Base-by-base conservation (phyloP, 2,113 vertebrate genomes). In the Cochlearius cochlearius region DNA sequence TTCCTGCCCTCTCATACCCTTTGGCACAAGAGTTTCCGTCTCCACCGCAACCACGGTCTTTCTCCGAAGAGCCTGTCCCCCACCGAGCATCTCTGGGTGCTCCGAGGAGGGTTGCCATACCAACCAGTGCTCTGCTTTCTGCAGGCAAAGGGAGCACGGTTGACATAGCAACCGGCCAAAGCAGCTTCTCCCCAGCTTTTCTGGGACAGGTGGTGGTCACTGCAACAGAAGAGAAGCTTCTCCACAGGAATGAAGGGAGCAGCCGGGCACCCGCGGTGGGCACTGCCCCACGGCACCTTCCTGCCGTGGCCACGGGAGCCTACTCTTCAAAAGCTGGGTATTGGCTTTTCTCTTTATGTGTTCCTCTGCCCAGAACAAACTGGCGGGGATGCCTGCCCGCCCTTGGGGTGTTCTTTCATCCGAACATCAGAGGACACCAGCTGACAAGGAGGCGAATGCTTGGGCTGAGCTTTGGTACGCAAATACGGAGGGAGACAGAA, bases 151-250 rank as follows among this genome's bases (percentile, higher is more conserved):
- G 41, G 41, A 95, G 52, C 15, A 26, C 5, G 19, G 97, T 95
- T 97, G 96, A 91, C 90, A 98, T 97, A 92, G 97, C 85, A 97
- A 96, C 96, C 10, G 4, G 69, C 80, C 85, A 90, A 95, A 83
- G 78, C 93, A 77, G 86, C 55, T 90, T 76, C 91, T 91, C 36
- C 13, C 6, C 60, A 56, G 88, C 47, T 94, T 92, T 43, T 66
- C 0, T 0, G 68, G 74, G 79, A 78, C 71, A 69, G 34, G 72
- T 71, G 68, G 45, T 93, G 89, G 86, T 85, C 85, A 91, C 56
- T 71, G 81, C 50, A 15, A 79, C 16, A 68, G 30, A 75, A 86
- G 8, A 50, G 22, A 88, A 84, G 15, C 41, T 67, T 53, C 53
- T 86, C 26, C 47, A 53, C 15, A 60, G 43, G 41, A 90, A 80